A percentile compares a stretch with the other conserved stretches of the same genome.
phyloP scores from a whole-genome alignment of 2,797 vertebrate species.

The Nothura maculosa region DNA sequence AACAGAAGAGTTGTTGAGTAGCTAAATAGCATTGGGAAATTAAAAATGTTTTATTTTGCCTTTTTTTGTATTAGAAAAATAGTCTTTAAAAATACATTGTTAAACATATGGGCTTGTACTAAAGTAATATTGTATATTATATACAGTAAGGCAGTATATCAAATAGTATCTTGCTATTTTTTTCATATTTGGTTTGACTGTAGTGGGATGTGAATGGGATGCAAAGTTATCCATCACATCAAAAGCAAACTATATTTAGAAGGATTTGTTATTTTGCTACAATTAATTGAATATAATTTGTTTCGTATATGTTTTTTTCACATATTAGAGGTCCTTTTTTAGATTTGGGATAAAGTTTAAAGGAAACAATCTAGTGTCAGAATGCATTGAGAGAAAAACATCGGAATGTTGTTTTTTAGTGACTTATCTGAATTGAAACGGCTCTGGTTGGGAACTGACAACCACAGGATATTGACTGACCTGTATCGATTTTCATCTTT shows the following conservation, averaged over 20 bases:
- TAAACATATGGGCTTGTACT: conserved; percentile 70
- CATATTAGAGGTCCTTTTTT: conserved; percentile 18
- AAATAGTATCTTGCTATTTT: conserved; percentile 31
- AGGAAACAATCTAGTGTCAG: background rate
- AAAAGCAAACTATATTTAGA: conserved; percentile 47
- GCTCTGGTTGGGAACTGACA: background rate
- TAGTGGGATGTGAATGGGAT: conserved; percentile 35
- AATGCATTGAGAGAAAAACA: conserved; percentile 36
- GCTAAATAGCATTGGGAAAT: conserved; percentile 75
- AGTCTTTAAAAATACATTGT: conserved; percentile 80
- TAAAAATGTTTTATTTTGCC: conserved; percentile 76
- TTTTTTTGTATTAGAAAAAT: conserved; percentile 80
- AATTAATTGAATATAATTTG: conserved; percentile 15
- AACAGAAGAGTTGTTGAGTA: conserved; percentile 47
- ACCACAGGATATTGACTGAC: background rate
- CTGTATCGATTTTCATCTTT: background rate
- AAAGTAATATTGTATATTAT: conserved; percentile 77
- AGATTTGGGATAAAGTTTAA: conserved; percentile 17
- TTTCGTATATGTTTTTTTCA: conserved; percentile 10
- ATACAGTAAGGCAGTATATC: conserved; percentile 83
- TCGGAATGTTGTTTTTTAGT: background rate
- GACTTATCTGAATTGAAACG: background rate
- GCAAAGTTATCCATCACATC: conserved; percentile 12
- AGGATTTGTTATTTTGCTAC: conserved; percentile 1
- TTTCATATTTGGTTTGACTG: conserved; percentile 28